phyloP scores from a whole-genome alignment of 92 coral and sea anemone genomes.

The Actinostola sp. region DNA sequence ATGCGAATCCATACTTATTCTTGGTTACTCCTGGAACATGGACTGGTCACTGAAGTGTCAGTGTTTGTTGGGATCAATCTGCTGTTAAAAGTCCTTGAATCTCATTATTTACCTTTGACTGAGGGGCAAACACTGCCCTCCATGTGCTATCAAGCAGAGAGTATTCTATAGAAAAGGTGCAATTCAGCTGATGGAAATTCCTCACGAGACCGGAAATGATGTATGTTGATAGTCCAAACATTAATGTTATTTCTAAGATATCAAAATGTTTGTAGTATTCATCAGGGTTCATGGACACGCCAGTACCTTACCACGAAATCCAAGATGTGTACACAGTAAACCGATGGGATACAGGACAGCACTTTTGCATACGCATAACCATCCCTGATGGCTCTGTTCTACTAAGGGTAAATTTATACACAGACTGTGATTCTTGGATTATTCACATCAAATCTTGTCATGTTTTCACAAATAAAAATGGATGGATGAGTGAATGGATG shows the following conservation, averaged over 20 bases:
- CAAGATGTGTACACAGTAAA: slow-evolving; percentile 93
- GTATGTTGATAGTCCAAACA: no score
- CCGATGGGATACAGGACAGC: slow-evolving; percentile 99
- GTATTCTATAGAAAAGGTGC: no score
- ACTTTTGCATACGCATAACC: slow-evolving; percentile 90
- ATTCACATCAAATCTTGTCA: not conserved
- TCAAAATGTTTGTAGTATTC: slow-evolving; percentile 33
- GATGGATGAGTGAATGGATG: not conserved
- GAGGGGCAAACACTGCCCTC: no score
- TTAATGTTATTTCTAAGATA: not conserved
- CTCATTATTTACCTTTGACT: no score
- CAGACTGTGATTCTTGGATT: not conserved
- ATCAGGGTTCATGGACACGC: slow-evolving; percentile 87
- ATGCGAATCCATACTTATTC: no score
- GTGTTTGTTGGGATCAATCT: no score
- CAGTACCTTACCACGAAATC: slow-evolving; percentile 93
- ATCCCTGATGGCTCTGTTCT: slow-evolving; percentile 93
- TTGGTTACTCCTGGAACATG: no score
- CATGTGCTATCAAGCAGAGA: no score
- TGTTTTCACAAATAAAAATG: not conserved
- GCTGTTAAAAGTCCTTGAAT: no score
- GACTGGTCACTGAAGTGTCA: no score
- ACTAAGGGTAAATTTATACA: slow-evolving; percentile 65
- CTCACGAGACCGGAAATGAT: no score
- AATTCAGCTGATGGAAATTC: no score